Base-by-base conservation (phyloP, 2,113 vertebrate genomes). In the Labeo rohita region DNA sequence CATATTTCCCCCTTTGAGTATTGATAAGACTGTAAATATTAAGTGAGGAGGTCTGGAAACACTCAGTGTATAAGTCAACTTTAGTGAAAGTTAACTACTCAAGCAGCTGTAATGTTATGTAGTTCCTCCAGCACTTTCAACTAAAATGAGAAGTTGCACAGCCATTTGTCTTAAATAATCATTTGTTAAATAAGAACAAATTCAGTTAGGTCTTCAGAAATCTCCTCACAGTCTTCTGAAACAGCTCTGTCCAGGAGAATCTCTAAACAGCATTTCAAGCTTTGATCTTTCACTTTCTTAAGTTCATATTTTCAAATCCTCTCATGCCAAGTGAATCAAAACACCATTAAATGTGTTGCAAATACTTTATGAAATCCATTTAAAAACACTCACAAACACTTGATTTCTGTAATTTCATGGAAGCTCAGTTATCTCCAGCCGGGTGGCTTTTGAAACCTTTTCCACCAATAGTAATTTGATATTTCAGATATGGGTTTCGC, bases 371-470 rank as follows among this genome's bases (percentile, higher is more conserved):
- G 63, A 18, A 50, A 82, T 82, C 80, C 43, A 52, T 82, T 70
- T 39, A 52, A 83, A 80, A 83, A 70, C 9, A 36, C 65, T 70
- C 80, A 70, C 63, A 84, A 73, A 59, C 36, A 59, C 82, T 73
- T 84, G 82, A 84, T 84, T 56, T 73, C 18, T 84, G 10, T 74
- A 73, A 83, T 83, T 83, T 84, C 68, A 73, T 15, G 68, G 68
- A 21, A 74, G 50, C 68, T 84, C 82, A 28, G 66, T 52, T n/a
- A 23, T 73, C 50, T 74, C 36, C 82, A 59, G 34, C n/a, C 0
- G 68, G 68, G 13, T 73, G 68, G 34, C 8, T 84, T 56, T 84
- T 73, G 65, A 70, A 83, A 82, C 16, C 23, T 70, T 18, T 78
- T 21, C 50, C 49, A 18, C 45, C 23, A 54, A 54, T n/a, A 83